Evolutionary conservation across 2,113 vertebrate species (phyloP), one percentile per base, ranked within the genome.

Genomic region (Meles meles): DNA sequence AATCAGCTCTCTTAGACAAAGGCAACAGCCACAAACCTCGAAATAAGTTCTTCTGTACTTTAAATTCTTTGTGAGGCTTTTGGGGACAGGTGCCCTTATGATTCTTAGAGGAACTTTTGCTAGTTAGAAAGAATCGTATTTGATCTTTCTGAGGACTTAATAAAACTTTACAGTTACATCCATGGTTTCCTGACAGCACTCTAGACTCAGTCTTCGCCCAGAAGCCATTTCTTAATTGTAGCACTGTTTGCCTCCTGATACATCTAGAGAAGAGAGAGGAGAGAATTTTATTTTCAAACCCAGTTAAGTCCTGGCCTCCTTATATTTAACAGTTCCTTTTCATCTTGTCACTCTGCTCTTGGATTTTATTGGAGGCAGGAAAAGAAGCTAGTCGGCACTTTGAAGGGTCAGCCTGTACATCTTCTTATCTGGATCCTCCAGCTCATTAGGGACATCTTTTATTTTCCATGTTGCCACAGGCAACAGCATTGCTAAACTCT

Each of bases 171-270:
- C 31, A 31, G 27, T 94, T 80, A 57, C 4, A 49, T 83, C 90
- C 47, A 39, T 93, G 77, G 52, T 96, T 94, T 90, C 52, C 81
- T 91, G 39, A 49, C 2, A 23, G 9, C 14, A 31, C 6, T 34
- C 89, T 93, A 57, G 31, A 84, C 94, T 94, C 82, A 49, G 0
- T 59, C 82, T 96, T 93, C 86, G 69, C 76, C 65, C 82, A 37
- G 87, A 88, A 97, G 47, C 44, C 13, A 25, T 89, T 80, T 93
- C 74, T 94, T 92, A 94, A 80, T 82, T 80, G 12, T 94, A 94
- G 82, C 90, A 69, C 81, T 39, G 27, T 90, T 94, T 94, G 42
- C 34, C 81, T 93, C 91, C 47, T 93, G 93, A n/a, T 84, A 96
- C 92, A 42, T 72, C 55, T 79, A 57, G 29, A 29, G 63, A 69